Evolutionary conservation across 2,797 vertebrate species (phyloP), one percentile per base, ranked within the genome.

Genomic region (Danio albolineatus): DNA sequence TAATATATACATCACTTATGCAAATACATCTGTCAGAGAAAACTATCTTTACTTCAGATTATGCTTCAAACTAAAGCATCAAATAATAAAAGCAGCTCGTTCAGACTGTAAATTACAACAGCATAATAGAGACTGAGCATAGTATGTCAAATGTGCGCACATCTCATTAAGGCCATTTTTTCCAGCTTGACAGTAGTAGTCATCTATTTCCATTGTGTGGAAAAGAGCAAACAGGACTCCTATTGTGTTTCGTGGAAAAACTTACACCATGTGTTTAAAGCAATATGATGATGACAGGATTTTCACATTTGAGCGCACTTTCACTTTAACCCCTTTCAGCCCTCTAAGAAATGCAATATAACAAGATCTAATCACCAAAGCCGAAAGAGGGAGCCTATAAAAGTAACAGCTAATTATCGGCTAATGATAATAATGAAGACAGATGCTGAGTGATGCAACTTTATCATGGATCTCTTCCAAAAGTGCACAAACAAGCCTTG

Each of bases 191-290:
- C 17, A 21, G 17, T 43, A 19, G 13, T 38, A 46, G 44, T 49
- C 56, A 53, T 53, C n/a, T 10, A 5, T 17, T 64, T 75, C 46
- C 66, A 51, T 38, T 69, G 66, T 69, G 8, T 51, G 46, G 66
- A 51, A 36, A 69, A 69, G 14, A 69, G 48, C 66, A 51, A 51
- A 51, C 21, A 69, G 21, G 21, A 38, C 66, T 69, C 19, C 64
- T 48, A 66, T 66, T 66, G 19, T 66, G 64, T 46, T 48, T 46
- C 19, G 9, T 2, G 64, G 64, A 48, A 66, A 66, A 66, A 66
- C 64, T 66, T 66, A 66, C 64, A 66, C 17, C 43, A 66, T 66
- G 46, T 51, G 66, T 69, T 69, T 69, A 49, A 69, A 69, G 39
- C 53, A 72, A 56, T 39, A 72, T 21, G 4, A 57, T 53, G 49